These are phyloP conservation scores for Sinodicranocentrus sp. DNA, from an alignment of 2,888 invertebrate species.

Conservation along the genomic window DNA sequence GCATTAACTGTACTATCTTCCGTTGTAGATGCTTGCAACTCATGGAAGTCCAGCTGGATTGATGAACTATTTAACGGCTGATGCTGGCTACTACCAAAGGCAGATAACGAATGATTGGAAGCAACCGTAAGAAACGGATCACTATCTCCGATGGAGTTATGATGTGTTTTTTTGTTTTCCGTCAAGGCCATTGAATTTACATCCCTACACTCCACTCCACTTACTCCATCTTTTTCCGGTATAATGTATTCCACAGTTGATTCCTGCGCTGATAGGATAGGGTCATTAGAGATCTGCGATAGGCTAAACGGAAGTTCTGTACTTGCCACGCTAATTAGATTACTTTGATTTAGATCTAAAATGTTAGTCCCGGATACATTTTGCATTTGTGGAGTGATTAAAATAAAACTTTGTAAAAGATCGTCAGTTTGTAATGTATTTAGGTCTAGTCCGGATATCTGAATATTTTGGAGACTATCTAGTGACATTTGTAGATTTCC, in stretches of 20 bases:
- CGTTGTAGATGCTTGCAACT: no score
- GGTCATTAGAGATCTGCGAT: not conserved
- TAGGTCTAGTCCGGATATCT: conserved; percentile 79
- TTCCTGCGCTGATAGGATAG: not conserved
- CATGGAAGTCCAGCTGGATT: no score
- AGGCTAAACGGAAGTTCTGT: not conserved
- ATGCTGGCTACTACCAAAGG: not conserved
- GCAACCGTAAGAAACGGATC: conserved; percentile 50
- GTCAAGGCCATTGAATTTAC: not conserved
- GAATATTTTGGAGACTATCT: conserved; percentile 78
- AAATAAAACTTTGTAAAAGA: conserved; percentile 79
- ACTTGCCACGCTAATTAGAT: not conserved
- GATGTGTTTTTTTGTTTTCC: not conserved
- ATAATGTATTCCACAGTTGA: not conserved
- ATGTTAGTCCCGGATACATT: conserved; percentile 20
- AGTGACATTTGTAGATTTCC: conserved; percentile 79
- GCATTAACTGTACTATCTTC: not conserved
- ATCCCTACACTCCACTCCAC: no score
- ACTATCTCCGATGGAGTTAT: conserved; percentile 3
- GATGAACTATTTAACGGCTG: not conserved
- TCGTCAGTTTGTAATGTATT: conserved; percentile 80
- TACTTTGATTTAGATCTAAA: not conserved
- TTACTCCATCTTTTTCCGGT: not conserved
- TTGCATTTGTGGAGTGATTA: conserved; percentile 77
- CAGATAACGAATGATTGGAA: not conserved